A percentile compares a stretch with the other conserved stretches of the same genome.
Evolutionary conservation across 2,113 vertebrate species (phyloP).

Genomic region (Mellivora capensis): DNA sequence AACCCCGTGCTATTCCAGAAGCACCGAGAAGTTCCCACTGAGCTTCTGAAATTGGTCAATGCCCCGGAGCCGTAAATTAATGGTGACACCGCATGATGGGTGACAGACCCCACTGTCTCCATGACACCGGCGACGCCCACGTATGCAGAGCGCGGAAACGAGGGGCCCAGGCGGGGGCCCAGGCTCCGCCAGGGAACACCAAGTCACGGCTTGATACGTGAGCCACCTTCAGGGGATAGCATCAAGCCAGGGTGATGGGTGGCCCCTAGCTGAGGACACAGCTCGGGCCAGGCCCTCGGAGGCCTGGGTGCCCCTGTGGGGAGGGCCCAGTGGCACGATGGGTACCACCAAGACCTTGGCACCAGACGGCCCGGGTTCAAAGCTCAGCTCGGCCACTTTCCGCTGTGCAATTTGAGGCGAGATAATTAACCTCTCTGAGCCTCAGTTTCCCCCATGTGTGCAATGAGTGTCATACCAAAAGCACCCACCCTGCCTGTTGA

Average conservation of each 20-base stretch:
- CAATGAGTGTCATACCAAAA: fast-evolving
- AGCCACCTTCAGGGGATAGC: neutral
- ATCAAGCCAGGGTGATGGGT: neutral
- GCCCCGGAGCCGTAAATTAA: neutral
- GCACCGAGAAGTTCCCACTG: neutral
- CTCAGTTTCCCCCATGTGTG: neutral
- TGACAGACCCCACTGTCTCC: neutral
- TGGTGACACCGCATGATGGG: fast-evolving
- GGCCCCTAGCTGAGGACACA: fast-evolving
- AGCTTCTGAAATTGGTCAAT: neutral
- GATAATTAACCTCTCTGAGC: neutral
- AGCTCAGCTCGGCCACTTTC: neutral
- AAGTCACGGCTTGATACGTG: fast-evolving
- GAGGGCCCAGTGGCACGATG: fast-evolving
- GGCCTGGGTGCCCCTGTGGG: fast-evolving
- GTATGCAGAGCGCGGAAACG: fast-evolving
- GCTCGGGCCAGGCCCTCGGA: fast-evolving
- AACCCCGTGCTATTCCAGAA: too few relatives aligned
- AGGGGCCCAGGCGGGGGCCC: neutral
- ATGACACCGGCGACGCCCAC: neutral
- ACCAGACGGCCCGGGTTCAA: neutral
- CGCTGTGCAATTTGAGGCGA: neutral
- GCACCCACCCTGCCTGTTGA: neutral
- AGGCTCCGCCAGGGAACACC: fast-evolving
- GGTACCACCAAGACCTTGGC: fast-evolving